Evolutionary conservation across 2,113 vertebrate species (phyloP), one percentile per base, ranked within the genome.

Genomic region (Myodes glareolus): DNA sequence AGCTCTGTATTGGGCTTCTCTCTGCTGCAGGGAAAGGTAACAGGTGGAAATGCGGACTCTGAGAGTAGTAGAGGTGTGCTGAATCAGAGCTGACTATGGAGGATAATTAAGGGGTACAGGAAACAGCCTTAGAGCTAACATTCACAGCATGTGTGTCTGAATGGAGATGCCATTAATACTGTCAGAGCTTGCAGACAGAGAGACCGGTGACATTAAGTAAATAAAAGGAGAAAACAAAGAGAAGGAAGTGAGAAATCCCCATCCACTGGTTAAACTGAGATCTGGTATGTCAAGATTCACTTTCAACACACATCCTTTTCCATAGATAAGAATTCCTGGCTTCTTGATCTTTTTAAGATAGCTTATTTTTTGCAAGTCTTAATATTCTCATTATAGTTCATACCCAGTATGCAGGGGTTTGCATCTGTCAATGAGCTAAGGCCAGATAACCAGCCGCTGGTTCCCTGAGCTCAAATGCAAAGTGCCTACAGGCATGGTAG

Each of bases 31-130:
- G 55, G 42, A 88, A 55, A 78, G 36, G 21, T 78, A 58, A 90
- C 52, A 92, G 67, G 68, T 93, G 29, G 82, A 97, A 96, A 73
- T 88, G 50, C 4, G 33, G 72, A 68, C 91, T 94, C 97, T 85
- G 67, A 86, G 61, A 70, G 70, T 52, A 55, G 47, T 75, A 81
- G 93, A 94, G 78, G 39, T n/a, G 7, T 63, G 27, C 9, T 96
- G 76, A 95, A 33, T 96, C 94, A 94, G 61, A 96, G 45, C 92
- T 95, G 90, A 87, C 86, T 61, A 25, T 75, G 39, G 33, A 58
- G 14, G 39, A 55, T 91, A 91, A 70, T 94, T 65, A 88, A 68
- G 63, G 86, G 78, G 29, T 78, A 12, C 70, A 87, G 31, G 42
- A 93, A 91, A 87, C 47, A 29, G 31, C 52, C 67, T 86, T 50